Evolutionary conservation across 2,888 invertebrate genomes (phyloP).

Genomic region (Oscheius myriophilus): DNA sequence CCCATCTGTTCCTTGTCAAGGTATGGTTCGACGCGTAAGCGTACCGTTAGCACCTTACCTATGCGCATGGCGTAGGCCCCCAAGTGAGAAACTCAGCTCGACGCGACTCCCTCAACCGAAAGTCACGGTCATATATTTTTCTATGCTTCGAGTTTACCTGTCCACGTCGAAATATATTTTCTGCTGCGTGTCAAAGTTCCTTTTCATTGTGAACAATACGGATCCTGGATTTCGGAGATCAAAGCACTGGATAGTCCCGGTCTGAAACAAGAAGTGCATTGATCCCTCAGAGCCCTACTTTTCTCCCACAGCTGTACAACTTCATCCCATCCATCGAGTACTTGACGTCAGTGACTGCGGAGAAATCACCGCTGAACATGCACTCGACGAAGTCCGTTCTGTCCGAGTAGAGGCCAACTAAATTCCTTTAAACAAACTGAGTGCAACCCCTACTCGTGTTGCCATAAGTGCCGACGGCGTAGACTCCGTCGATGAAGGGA

Average conservation of each 20-base stretch:
- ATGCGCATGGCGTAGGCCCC: too few relatives aligned
- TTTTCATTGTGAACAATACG: constrained; percentile 16
- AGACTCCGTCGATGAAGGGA: constrained; percentile 35
- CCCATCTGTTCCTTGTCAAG: too few relatives aligned
- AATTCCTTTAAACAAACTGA: background rate
- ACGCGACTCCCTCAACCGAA: too few relatives aligned
- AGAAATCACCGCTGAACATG: constrained; percentile 30
- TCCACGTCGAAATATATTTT: constrained; percentile 28
- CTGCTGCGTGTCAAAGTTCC: constrained; percentile 29
- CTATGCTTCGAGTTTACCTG: too few relatives aligned
- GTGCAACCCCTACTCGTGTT: constrained; percentile 20
- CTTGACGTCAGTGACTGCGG: constrained; percentile 26
- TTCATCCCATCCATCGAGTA: constrained; percentile 38
- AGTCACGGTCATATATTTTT: too few relatives aligned
- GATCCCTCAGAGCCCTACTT: constrained; percentile 6
- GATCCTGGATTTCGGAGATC: constrained; percentile 28
- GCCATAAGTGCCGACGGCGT: constrained; percentile 33
- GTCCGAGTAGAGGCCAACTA: constrained; percentile 31
- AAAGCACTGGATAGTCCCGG: constrained; percentile 21
- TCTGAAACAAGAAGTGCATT: constrained; percentile 12
- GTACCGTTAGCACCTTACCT: too few relatives aligned
- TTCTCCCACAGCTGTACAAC: constrained; percentile 37
- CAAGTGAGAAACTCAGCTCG: too few relatives aligned
- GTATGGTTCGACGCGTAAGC: too few relatives aligned
- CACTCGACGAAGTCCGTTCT: constrained; percentile 31